These are phyloP conservation scores for Sycophila sp. DNA, from an alignment of 1,140 invertebrate species.

Conservation along the genomic window DNA sequence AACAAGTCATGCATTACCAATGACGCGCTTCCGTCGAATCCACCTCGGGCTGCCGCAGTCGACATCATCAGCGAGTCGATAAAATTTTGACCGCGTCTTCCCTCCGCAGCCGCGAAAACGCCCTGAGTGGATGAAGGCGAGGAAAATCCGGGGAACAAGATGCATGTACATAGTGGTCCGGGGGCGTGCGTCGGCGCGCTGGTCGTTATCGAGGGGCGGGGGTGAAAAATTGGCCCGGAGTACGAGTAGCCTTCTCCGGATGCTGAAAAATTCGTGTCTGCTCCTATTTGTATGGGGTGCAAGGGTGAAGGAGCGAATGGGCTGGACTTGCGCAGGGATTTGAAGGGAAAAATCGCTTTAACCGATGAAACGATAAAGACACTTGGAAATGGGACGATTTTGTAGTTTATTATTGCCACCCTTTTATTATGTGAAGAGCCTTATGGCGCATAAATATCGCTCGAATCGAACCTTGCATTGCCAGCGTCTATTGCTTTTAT, in stretches of 20 bases:
- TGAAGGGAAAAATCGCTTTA: conserved; percentile 5
- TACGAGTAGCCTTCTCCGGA: neutral
- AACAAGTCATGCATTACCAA: conserved; percentile 53
- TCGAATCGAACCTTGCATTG: neutral
- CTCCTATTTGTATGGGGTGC: neutral
- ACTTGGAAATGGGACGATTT: neutral
- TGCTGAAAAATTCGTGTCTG: neutral
- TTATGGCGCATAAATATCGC: neutral
- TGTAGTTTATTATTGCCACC: conserved; percentile 9
- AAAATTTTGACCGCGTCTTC: conserved; percentile 15
- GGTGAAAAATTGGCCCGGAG: conserved; percentile 30
- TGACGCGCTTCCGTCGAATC: conserved; percentile 39
- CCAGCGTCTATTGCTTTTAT: no score
- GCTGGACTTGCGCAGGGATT: neutral
- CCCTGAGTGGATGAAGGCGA: neutral
- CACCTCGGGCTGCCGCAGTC: neutral
- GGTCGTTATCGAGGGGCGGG: neutral
- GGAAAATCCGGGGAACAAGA: neutral
- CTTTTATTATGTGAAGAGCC: neutral
- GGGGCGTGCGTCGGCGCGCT: no score
- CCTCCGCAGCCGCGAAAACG: neutral
- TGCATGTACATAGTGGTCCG: neutral
- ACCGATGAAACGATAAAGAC: neutral
- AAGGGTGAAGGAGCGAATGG: neutral
- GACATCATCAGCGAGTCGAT: neutral